Base-by-base conservation (phyloP, 1,140 invertebrate genomes). In the Drosophila leontia region DNA sequence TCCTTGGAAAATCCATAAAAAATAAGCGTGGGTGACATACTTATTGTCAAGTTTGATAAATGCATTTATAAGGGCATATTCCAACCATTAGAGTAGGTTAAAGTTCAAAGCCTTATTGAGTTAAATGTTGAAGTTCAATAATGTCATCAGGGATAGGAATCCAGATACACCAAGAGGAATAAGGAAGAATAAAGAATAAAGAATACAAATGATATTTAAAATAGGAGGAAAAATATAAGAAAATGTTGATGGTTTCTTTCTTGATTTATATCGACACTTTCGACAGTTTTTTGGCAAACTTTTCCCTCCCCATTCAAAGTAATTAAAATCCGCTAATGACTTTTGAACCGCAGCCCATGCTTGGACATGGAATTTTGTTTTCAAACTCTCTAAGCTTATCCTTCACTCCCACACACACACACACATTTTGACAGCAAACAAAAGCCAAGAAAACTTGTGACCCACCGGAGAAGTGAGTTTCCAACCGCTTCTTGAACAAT, bases 81-180 rank as follows among this genome's bases (percentile, higher is more conserved):
- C 34, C 42, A n/a, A 37, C 23, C 15, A 53, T 29, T 39, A 67
- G 39, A 37, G 6, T 39, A 55, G 34, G 15, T 9, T 19, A 70
- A 67, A 70, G 61, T 41, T 68, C 47, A 39, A 34, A 55, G 5
- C 17, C n/a, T 47, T 35, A 55, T 55, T 34, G n/a, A 44, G n/a
- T 45, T 23, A 55, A 70, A 67, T 68, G 62, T 23, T 34, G n/a
- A 15, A 70, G 67, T 70, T 70, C 62, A 70, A 68, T 44, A 47
- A 29, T 17, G 58, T 62, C 26, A 47, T 63, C 9, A 37, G 26
- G 7, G 1, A 48, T 15, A 9, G 7, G 1, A 9, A 7, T 35
- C 3, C 1, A 6, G 12, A 17, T 11, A 15, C 39, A 26, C 3
- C 1, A 9, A 7, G 29, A 26, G 17, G 3, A 9, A 59, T 58